A percentile compares a stretch with the other conserved stretches of the same genome.
phyloP scores from a whole-genome alignment of 2,797 vertebrate species.

The Mustela erminea region DNA sequence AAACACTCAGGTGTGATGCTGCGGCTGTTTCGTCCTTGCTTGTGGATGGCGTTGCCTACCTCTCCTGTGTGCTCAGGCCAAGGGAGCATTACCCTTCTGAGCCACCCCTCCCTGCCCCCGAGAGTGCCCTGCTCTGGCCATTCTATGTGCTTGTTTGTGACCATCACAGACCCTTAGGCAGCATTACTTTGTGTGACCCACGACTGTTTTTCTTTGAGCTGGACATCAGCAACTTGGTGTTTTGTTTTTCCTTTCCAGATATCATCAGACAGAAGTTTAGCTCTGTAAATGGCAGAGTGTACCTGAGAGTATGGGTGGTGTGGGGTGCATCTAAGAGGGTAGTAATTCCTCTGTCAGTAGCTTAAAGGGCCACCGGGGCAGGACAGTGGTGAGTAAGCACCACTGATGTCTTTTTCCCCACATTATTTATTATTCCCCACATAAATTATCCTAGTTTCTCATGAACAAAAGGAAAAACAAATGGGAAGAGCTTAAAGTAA shows the following conservation, averaged over 20 bases:
- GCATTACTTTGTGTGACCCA: background rate
- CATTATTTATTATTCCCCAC: background rate
- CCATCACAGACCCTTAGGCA: background rate
- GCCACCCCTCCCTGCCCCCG: too few relatives aligned
- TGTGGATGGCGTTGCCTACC: background rate
- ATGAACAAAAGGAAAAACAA: conserved; percentile 51
- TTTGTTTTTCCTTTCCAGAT: background rate
- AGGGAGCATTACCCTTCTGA: background rate
- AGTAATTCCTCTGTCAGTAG: background rate
- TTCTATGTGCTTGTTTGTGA: background rate
- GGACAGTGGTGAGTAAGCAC: background rate
- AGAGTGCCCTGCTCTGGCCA: background rate
- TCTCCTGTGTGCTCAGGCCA: background rate
- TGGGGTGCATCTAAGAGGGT: background rate
- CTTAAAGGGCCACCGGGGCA: background rate
- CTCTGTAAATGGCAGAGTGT: background rate
- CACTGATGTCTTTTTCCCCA: background rate
- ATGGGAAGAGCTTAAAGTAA: background rate
- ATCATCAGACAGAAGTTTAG: background rate
- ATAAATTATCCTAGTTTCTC: conserved; percentile 47
- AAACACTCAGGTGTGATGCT: background rate
- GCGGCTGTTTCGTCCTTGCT: background rate
- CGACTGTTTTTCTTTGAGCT: background rate
- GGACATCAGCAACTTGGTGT: background rate
- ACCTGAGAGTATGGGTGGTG: background rate